Conservation (phyloP, 2,797 vertebrate species). For the Trichosurus vulpecula region DNA sequence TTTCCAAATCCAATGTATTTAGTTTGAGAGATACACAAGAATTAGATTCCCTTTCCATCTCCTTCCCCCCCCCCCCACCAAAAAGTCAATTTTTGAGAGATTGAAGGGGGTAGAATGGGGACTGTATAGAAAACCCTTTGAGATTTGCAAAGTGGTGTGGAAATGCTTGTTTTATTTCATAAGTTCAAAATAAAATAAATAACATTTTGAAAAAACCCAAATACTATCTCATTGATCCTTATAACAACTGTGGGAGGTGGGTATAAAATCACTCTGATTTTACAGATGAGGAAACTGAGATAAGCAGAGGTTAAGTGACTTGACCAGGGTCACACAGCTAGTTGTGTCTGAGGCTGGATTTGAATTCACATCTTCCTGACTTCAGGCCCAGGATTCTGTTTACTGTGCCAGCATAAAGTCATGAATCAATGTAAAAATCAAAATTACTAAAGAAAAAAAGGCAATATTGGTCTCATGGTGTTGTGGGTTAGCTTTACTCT, state of each 20-base stretch:
- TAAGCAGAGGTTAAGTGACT: neutral
- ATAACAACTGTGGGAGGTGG: neutral
- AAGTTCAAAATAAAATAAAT: neutral
- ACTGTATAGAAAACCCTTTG: neutral
- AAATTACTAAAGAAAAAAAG: slow-evolving; percentile 3
- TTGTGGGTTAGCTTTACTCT: neutral
- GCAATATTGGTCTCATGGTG: neutral
- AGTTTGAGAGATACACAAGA: neutral
- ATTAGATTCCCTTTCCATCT: neutral
- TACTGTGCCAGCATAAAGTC: neutral
- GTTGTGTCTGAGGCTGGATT: neutral
- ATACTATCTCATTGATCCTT: neutral
- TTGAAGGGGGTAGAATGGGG: neutral
- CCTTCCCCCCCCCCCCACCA: no score
- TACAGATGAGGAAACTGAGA: neutral
- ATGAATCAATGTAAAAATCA: neutral
- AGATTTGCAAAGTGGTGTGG: neutral
- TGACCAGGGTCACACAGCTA: neutral
- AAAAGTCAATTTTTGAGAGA: neutral
- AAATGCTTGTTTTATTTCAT: neutral
- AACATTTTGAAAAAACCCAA: neutral
- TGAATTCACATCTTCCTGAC: neutral
- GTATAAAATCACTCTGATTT: neutral
- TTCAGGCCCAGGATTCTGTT: neutral
- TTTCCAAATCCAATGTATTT: neutral